A percentile compares a stretch with the other conserved stretches of the same genome.
Conservation (phyloP, 64 coral and sea anemone species). For the Porites lutea region DNA sequence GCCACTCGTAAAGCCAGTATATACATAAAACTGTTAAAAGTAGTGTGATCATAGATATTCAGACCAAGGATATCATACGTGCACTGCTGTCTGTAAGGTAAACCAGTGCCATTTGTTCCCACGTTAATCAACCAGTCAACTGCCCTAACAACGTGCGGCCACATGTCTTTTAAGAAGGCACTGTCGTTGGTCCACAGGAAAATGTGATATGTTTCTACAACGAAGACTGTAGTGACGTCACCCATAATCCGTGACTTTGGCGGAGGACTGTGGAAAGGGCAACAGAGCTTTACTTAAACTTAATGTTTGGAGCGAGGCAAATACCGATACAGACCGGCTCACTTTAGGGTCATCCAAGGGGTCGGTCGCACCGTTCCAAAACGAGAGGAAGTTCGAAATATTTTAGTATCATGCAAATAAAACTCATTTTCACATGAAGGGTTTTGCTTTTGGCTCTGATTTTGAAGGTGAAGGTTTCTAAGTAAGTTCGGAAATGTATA, state of each 20-base stretch:
- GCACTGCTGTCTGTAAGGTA: slow-evolving; percentile 60
- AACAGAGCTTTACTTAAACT: too few relatives aligned
- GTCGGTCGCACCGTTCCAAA: too few relatives aligned
- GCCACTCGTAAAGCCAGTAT: slow-evolving; percentile 63
- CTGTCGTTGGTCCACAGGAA: slow-evolving; percentile 72
- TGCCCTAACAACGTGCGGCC: slow-evolving; percentile 65
- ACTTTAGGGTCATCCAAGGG: too few relatives aligned
- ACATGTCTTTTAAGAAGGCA: slow-evolving; percentile 53
- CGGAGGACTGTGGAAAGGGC: background rate
- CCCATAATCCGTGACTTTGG: slow-evolving; percentile 29
- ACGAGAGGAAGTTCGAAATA: too few relatives aligned
- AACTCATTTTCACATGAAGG: too few relatives aligned
- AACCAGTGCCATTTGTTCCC: slow-evolving; percentile 53
- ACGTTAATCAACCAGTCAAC: slow-evolving; percentile 48
- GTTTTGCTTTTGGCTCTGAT: too few relatives aligned
- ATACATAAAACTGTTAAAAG: slow-evolving; percentile 83
- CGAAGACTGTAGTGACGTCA: slow-evolving; percentile 34
- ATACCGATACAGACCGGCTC: too few relatives aligned
- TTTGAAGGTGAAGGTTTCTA: too few relatives aligned
- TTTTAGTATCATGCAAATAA: too few relatives aligned
- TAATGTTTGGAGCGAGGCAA: too few relatives aligned
- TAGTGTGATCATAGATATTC: slow-evolving; percentile 61
- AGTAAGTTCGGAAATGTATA: too few relatives aligned
- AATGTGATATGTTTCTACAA: slow-evolving; percentile 64
- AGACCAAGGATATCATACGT: slow-evolving; percentile 60